A percentile compares a stretch with the other conserved stretches of the same genome.
Evolutionary conservation across 2,797 vertebrate species (phyloP).

Genomic region (Yasuhikotakia modesta): DNA sequence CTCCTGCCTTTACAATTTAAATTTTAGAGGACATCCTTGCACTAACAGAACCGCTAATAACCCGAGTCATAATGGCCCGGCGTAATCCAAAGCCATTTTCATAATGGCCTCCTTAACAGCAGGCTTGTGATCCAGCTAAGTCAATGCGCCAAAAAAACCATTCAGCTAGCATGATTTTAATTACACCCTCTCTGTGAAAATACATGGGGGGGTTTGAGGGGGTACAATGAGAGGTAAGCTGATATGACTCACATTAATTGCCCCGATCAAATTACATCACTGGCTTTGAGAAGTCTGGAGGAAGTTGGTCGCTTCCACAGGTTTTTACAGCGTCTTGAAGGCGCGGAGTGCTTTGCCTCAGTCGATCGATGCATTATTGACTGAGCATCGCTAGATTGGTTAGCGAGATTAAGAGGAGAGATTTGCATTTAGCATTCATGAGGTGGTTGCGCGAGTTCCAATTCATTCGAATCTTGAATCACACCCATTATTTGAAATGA

Average conservation of each 20-base stretch:
- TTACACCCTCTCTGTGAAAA: slow-evolving; percentile 57
- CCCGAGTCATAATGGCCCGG: slow-evolving; percentile 58
- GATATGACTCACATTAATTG: slow-evolving; percentile 44
- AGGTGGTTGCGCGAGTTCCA: neutral
- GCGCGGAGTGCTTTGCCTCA: slow-evolving; percentile 6
- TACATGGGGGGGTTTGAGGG: slow-evolving; percentile 49
- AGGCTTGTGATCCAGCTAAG: slow-evolving; percentile 54
- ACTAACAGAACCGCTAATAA: slow-evolving; percentile 57
- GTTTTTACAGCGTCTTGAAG: slow-evolving; percentile 19
- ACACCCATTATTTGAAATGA: neutral
- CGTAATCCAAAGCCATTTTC: slow-evolving; percentile 63
- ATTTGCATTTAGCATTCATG: neutral
- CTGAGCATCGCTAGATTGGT: slow-evolving; percentile 1
- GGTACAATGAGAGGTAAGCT: slow-evolving; percentile 43
- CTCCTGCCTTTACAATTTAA: slow-evolving; percentile 12
- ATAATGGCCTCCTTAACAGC: slow-evolving; percentile 64
- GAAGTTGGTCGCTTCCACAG: slow-evolving; percentile 4
- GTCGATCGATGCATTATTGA: slow-evolving; percentile 26
- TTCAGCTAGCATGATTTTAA: slow-evolving; percentile 61
- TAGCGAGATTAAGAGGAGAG: slow-evolving; percentile 3
- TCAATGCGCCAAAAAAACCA: slow-evolving; percentile 37
- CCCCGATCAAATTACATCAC: slow-evolving; percentile 38
- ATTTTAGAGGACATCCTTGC: slow-evolving; percentile 45
- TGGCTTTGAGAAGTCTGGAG: neutral
- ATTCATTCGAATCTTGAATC: slow-evolving; percentile 3